A percentile compares a stretch with the other conserved stretches of the same genome.
These are phyloP conservation scores for Drosophila paramelanica DNA, from an alignment of 2,888 invertebrate genomes.

Conservation along the genomic window DNA sequence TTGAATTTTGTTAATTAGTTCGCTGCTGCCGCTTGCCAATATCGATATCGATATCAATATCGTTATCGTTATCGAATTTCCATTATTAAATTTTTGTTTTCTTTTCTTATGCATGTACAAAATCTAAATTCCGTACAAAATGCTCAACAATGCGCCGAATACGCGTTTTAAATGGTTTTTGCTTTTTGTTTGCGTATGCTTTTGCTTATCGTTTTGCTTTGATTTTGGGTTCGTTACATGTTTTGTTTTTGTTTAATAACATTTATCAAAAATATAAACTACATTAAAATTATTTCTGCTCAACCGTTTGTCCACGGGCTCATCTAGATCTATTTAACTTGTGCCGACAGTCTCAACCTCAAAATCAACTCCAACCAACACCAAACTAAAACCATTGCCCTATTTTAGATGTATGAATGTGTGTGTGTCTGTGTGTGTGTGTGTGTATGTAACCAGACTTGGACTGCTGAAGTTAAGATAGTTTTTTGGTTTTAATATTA, in stretches of 20 bases:
- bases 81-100: neutral
- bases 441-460: constrained; percentile 36
- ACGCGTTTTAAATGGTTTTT: constrained; percentile 25
- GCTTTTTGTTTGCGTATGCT: constrained; percentile 28
- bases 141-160: constrained; percentile 66
- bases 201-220: constrained; percentile 48
- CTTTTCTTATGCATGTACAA: constrained; percentile 50
- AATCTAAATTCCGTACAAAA: constrained; percentile 74
- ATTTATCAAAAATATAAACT: constrained; percentile 84
- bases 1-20: constrained; percentile 71
- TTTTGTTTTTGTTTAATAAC: constrained; percentile 71
- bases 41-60: constrained; percentile 18
- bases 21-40: constrained; percentile 48
- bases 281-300: constrained; percentile 72
- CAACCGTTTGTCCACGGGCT: constrained; percentile 20
- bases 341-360: constrained; percentile 52
- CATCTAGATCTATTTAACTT: constrained; percentile 41
- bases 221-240: constrained; percentile 33
- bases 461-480: constrained; percentile 50
- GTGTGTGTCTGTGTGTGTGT: constrained; percentile 9
- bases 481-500: constrained; percentile 55
- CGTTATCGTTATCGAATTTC: constrained; percentile 9
- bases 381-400: constrained; percentile 51
- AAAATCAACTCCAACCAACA: constrained; percentile 39
- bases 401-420: constrained; percentile 17